These are phyloP conservation scores for Stenodema calcarata DNA, from an alignment of 2,888 invertebrate genomes.

Conservation along the genomic window DNA sequence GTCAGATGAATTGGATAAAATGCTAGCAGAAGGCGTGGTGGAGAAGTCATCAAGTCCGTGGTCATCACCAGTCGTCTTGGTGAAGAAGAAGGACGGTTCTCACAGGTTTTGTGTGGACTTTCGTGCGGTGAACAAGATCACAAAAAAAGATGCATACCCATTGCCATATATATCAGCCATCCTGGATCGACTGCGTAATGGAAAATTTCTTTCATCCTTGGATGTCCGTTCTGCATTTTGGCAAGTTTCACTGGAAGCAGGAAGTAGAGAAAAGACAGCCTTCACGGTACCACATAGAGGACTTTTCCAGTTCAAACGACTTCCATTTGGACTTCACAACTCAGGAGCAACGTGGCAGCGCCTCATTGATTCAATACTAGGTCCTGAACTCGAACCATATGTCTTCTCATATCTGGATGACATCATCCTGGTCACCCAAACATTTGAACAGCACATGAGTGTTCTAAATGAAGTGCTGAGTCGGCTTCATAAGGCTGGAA, in stretches of 20 bases:
- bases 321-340: slow-evolving; percentile 55
- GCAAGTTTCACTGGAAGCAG: slow-evolving; percentile 52
- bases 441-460: not conserved
- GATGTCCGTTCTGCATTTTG: slow-evolving; percentile 55
- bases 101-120: slow-evolving; percentile 55
- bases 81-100: slow-evolving; percentile 54
- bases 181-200: slow-evolving; percentile 52
- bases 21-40: slow-evolving; percentile 56
- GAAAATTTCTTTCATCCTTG: slow-evolving; percentile 35
- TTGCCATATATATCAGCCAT: slow-evolving; percentile 51
- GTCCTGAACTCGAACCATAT: slow-evolving; percentile 36
- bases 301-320: slow-evolving; percentile 57
- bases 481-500: slow-evolving; percentile 10
- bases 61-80: slow-evolving; percentile 58
- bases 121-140: slow-evolving; percentile 49
- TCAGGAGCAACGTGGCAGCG: slow-evolving; percentile 50
- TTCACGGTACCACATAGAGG: slow-evolving; percentile 53
- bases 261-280: slow-evolving; percentile 54
- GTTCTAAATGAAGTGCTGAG: not conserved
- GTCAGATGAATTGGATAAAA: slow-evolving; percentile 55
- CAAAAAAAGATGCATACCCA: slow-evolving; percentile 51
- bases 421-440: not conserved
- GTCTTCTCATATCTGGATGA: slow-evolving; percentile 41
- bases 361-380: slow-evolving; percentile 48
- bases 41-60: slow-evolving; percentile 56